Evolutionary conservation across 2,113 vertebrate species (phyloP), one percentile per base, ranked within the genome.

Genomic region (Brachyistius frenatus): DNA sequence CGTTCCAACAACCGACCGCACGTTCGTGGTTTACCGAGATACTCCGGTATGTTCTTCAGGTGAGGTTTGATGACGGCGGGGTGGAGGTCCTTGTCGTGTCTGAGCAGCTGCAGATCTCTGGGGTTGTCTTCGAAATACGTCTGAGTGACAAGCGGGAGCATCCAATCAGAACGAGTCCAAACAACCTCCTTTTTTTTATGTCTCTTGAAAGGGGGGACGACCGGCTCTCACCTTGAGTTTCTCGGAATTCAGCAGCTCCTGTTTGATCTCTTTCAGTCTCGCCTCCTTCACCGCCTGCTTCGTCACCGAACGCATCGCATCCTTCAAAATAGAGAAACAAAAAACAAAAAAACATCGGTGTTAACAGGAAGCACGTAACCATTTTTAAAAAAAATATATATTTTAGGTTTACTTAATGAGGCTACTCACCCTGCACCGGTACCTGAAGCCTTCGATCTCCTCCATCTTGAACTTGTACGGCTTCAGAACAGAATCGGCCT

Each of bases 241-340:
- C 69, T 98, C 96, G 0, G 97, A 99, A 66, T 97, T 98, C 7
- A 99, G 95, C 66, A 98, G 94, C 85, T 99, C 97, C n/a, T 96
- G 96, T 71, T 97, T 97, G 90, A 98, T 96, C 93, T 99, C 97
- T 36, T 97, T 97, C 83, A 99, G 86, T 46, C 97, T 86, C 0
- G 97, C 97, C 77, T 98, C 97, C 35, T 91, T 96, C 60, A 98
- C 95, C 0, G 96, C 95, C 86, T 98, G 97, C 86, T 98, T 98
- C 0, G 97, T 98, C 80, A 99, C 96, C 0, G 97, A 96, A 16
- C 96, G 95, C 97, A 98, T 98, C 32, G 97, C 97, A 16, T 50
- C 49, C 16, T 23, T 2, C 2, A 5, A 7, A 23, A 23, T 23
- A 23, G 23, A 23, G 23, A 23, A 23, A 23, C 23, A 23, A 44